Evolutionary conservation across 2,888 invertebrate genomes (phyloP).

Genomic region (Synergus gifuensis): DNA sequence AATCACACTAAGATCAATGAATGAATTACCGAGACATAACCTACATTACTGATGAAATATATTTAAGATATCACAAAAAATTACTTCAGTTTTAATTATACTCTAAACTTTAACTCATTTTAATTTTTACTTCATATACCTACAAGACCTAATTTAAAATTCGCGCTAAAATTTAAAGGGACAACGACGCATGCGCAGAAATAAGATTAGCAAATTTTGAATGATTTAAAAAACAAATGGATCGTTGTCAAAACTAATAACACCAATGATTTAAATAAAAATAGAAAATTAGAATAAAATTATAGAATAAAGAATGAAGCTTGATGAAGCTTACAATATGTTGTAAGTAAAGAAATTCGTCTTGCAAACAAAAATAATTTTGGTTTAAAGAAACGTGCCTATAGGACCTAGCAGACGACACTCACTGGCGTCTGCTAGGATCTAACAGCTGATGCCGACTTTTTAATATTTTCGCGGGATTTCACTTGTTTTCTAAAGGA

Average conservation of each 20-base stretch:
- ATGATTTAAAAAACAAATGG: background rate
- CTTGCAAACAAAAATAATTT: background rate
- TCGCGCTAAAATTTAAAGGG: background rate
- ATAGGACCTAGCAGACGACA: conserved; percentile 30
- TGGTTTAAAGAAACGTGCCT: background rate
- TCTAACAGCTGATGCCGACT: conserved; percentile 21
- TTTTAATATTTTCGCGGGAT: conserved; percentile 27
- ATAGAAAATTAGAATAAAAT: background rate
- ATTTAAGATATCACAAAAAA: too few relatives aligned
- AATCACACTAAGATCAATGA: background rate
- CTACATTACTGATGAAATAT: too few relatives aligned
- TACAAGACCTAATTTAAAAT: background rate
- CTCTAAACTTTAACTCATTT: too few relatives aligned
- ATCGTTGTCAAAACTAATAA: background rate
- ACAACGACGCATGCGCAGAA: background rate
- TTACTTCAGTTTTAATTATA: too few relatives aligned
- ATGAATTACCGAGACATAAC: background rate
- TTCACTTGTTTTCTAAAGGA: conserved; percentile 25
- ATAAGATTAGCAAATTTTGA: background rate
- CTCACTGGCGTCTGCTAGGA: conserved; percentile 25
- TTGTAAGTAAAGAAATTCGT: background rate
- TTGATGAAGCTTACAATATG: too few relatives aligned
- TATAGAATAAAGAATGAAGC: background rate
- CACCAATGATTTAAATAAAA: background rate
- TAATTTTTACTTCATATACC: background rate